Base-by-base conservation (phyloP, 1,140 invertebrate species). In the Drosophila bocqueti region DNA sequence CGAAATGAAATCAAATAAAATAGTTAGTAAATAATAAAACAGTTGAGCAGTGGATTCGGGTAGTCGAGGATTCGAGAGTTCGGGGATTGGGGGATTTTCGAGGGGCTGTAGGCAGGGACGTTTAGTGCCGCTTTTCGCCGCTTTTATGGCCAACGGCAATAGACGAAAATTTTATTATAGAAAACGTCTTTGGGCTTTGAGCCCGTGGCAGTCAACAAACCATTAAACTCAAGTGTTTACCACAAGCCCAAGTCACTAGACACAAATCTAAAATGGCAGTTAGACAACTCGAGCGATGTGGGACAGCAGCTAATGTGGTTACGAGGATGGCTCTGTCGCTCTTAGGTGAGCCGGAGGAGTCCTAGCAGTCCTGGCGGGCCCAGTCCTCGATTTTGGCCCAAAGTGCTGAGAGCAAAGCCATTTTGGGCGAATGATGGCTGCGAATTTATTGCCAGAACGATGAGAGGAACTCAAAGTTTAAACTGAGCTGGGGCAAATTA, bases 1-100 rank as follows among this genome's bases (percentile, higher is more conserved):
- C 50, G 46, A 68, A 87, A 84, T 90, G 79, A 87, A 89, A 89
- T 89, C 85, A 89, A 89, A 89, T 90, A 90, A 89, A 89, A 89
- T 89, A 89, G 85, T 89, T 89, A 89, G 85, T 89, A 84, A 89
- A 89, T 89, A 89, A 89, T 89, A 89, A 89, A 89, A 90, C 77
- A 89, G 84, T 69, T 75, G 84, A 83, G 50, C 80, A 87, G 73
- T 83, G 73, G 58, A 57, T 73, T 75, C 43, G 45, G 26, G 24
- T 21, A 64, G 6, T 21, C 24, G 47, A 49, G 34, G 38, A 64
- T 18, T 31, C 18, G 43, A 21, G 43, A 7, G 5, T 18, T 10
- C n/a, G n/a, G 16, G 42, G 43, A 1, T 21, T 45, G 21, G 18
- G 36, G 10, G 64, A 72, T 42, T 69, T 69, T 69, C 64, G 11